Evolutionary conservation across 1,140 invertebrate species (phyloP), one percentile per base, ranked within the genome.

Genomic region (Andrena cerasifolii): DNA sequence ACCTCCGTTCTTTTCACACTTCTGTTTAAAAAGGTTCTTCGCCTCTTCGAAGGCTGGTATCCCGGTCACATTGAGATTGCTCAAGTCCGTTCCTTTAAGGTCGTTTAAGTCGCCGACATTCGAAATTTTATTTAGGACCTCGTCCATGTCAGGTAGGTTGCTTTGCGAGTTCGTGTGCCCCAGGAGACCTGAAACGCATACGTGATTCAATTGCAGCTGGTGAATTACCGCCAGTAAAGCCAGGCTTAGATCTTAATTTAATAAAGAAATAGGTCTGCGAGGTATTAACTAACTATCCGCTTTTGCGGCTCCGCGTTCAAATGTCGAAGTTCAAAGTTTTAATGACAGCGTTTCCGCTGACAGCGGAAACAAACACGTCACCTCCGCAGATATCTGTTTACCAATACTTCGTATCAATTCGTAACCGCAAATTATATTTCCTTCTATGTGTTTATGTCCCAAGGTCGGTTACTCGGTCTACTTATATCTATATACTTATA

Each of bases 1-100:
- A 7, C 89, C 89, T 0, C 92, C 93, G 63, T 93, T 91, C 58
- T 91, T 88, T 10, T 90, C 80, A 56, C 93, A 94, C 84, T 93
- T 93, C 8, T 92, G 88, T 63, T 90, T 89, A 1, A 93, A 78
- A 3, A 86, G 10, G 43, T 89, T 86, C 26, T 88, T 82, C 0
- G 82, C 86, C 26, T 92, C 84, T 24, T 93, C 90, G 31, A 83
- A 3, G 2, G 58, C 65, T 0, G 90, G 89, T 5, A 91, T 31
- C 2, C 61, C 74, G 0, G 90, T 87, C 10, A 77, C 49, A 40
- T 90, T 90, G 0, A 89, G 0, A 12, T 80, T 80, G 5, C 76
- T 78, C 5, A 90, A 28, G 21, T 80, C 84, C 0, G 89, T 85
- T 21, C 76, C 40, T 40, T 90, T 91, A 0, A 87, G 12, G 8